A percentile compares a stretch with the other conserved stretches of the same genome.
Conservation (phyloP, 1,140 invertebrate genomes). For the Anastrepha ludens region DNA sequence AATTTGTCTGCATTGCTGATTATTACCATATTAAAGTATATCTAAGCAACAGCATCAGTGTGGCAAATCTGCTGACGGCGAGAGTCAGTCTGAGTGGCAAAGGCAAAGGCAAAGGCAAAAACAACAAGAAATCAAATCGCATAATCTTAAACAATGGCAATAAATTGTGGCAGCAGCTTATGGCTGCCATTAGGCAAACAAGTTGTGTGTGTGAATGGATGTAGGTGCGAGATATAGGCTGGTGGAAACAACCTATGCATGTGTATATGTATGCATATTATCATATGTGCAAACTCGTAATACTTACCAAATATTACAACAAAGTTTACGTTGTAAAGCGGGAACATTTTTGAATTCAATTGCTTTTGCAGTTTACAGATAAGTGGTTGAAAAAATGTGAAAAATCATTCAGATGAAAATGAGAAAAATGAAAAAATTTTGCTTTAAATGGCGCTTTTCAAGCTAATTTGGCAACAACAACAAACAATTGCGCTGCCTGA, state of each 20-base stretch:
- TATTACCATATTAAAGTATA: slow-evolving; percentile 43
- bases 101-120: background rate
- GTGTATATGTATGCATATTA: background rate
- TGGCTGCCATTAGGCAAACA: background rate
- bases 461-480: slow-evolving; percentile 47
- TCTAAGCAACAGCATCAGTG: background rate
- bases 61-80: background rate
- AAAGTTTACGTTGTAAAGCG: background rate
- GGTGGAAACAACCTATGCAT: background rate
- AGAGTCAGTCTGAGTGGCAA: background rate
- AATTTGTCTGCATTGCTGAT: slow-evolving; percentile 25
- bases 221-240: slow-evolving; percentile 18
- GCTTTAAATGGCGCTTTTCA: slow-evolving; percentile 35
- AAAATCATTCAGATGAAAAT: background rate
- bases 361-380: background rate
- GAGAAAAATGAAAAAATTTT: background rate
- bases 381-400: background rate
- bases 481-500: background rate
- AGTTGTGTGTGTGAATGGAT: background rate
- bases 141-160: slow-evolving; percentile 21
- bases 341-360: background rate
- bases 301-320: background rate
- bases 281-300: background rate
- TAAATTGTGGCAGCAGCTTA: slow-evolving; percentile 19
- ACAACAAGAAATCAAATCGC: background rate